These are phyloP conservation scores for Apis laboriosa DNA, from an alignment of 1,140 invertebrate genomes.

Conservation along the genomic window DNA sequence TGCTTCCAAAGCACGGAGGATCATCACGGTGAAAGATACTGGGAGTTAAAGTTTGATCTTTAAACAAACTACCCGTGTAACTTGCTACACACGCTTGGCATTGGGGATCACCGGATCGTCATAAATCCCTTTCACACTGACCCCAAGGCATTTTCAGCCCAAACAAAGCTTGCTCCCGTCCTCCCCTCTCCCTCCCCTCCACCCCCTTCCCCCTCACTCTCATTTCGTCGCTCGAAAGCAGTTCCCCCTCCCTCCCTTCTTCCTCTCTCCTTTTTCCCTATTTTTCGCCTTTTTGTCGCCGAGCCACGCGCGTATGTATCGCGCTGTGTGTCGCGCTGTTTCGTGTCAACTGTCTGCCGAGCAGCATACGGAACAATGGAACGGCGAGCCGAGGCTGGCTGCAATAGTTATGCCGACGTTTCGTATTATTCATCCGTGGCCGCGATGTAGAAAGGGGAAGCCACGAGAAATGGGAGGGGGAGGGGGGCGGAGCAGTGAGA, in stretches of 20 bases:
- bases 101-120: background rate
- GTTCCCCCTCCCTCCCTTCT: background rate
- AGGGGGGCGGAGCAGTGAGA: background rate
- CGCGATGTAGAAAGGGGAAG: conserved; percentile 41
- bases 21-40: no score
- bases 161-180: conserved; percentile 5
- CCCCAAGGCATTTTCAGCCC: conserved; percentile 39
- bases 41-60: background rate
- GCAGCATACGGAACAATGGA: conserved; percentile 49
- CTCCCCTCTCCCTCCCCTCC: background rate
- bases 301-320: conserved; percentile 27
- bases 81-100: background rate
- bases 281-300: conserved; percentile 26
- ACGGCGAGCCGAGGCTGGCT: conserved; percentile 49
- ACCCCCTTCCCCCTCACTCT: no score
- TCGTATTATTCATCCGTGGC: conserved; percentile 42
- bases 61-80: background rate
- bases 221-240: background rate
- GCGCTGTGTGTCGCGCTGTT: conserved; percentile 35
- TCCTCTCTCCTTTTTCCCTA: background rate
- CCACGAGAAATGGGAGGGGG: background rate
- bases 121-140: conserved; percentile 34
- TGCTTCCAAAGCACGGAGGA: background rate
- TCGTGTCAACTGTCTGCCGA: conserved; percentile 43
- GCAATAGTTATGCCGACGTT: conserved; percentile 54